Evolutionary conservation across 2,113 vertebrate genomes (phyloP), one percentile per base, ranked within the genome.

Genomic region (Perca fluviatilis): DNA sequence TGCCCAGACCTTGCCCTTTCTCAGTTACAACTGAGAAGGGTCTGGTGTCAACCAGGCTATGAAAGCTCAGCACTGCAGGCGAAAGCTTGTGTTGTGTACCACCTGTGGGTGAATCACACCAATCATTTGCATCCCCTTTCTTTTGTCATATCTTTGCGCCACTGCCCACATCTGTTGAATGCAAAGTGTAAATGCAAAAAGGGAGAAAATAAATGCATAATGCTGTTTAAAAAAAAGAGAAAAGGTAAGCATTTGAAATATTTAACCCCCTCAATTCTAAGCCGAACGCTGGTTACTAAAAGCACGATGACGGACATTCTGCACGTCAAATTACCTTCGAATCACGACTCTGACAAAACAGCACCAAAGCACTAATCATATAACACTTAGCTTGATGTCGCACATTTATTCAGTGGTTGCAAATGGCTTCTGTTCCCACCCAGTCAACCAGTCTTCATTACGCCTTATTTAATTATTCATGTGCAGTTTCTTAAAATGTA

Each of bases 401-500:
- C 19, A 16, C 40, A 0, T 68, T 72, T 6, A 25, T 43, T 70
- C 51, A 10, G 33, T 3, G 51, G 43, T 11, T n/a, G 18, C 23
- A 70, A 70, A 74, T 6, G 58, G 60, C 63, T 74, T 64, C 63
- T 57, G 23, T n/a, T 85, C 62, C 51, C 54, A 9, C 27, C 12
- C 16, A 75, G 60, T 61, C 53, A 62, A 58, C 18, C 47, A 18
- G 67, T 62, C 27, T 73, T 90, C 71, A 83, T 86, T 83, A 74
- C 8, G 9, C 15, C 23, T 54, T 15, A 27, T 53, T 90, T 33
- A 74, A 87, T 87, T 56, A 84, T 92, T 84, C 16, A 84, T 47
- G 56, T 66, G 51, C 57, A n/a, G 65, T 70, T 89, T 79, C 83
- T 68, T 76, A 71, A 87, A 84, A 79, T 65, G 58, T 25, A 33